Evolutionary conservation across 2,888 invertebrate species (phyloP).

Genomic region (Periphyllus acericola): DNA sequence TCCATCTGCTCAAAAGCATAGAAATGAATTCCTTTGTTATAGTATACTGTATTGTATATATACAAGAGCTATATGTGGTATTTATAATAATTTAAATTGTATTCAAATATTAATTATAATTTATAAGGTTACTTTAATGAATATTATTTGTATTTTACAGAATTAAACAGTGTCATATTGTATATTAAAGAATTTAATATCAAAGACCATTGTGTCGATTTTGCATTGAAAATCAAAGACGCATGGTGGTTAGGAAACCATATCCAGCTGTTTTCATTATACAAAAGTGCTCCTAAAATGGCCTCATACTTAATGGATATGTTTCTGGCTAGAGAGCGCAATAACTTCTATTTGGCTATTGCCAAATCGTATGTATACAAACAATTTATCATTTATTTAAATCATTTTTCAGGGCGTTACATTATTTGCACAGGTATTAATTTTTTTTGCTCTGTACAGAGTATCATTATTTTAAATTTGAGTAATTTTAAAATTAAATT

Average conservation of each 20-base stretch:
- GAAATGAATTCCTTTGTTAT: constrained; percentile 95
- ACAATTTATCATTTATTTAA: constrained; percentile 50
- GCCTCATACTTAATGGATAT: constrained; percentile 96
- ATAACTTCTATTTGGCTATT: constrained; percentile 88
- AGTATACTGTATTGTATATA: constrained; percentile 97
- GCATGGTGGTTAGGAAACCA: constrained; percentile 95
- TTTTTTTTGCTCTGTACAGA: background rate
- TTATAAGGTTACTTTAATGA: background rate
- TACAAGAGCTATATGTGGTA: constrained; percentile 91
- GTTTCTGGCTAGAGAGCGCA: constrained; percentile 96
- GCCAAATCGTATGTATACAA: constrained; percentile 92
- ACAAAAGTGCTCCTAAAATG: constrained; percentile 91
- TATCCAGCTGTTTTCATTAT: constrained; percentile 91
- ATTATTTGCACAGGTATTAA: constrained; percentile 44
- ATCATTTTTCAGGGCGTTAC: constrained; percentile 49
- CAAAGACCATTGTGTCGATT: constrained; percentile 82
- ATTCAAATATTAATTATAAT: background rate
- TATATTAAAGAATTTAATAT: constrained; percentile 76
- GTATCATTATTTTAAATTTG: constrained; percentile 8
- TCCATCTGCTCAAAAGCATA: constrained; percentile 71
- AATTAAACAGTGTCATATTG: constrained; percentile 90
- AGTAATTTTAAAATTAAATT: constrained; percentile 19
- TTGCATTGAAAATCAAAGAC: constrained; percentile 87
- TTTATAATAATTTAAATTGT: background rate
- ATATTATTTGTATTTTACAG: constrained; percentile 71